A percentile compares a stretch with the other conserved stretches of the same genome.
These are phyloP conservation scores for Epizoanthus rinbou DNA, from an alignment of 92 coral and sea anemone genomes.

Conservation along the genomic window DNA sequence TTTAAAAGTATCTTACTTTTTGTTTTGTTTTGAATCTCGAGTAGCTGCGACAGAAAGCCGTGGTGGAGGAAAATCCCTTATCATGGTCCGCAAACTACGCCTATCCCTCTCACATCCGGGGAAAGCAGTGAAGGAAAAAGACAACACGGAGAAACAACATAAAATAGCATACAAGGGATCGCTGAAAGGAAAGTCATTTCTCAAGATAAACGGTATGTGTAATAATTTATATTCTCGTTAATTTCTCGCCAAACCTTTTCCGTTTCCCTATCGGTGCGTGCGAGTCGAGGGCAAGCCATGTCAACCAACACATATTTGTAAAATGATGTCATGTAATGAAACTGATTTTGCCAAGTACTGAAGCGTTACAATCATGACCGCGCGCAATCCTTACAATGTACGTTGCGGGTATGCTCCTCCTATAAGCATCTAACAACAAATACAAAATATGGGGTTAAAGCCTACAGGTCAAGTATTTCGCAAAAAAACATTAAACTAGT, in stretches of 20 bases:
- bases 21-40: not conserved
- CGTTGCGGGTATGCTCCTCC: too few relatives aligned
- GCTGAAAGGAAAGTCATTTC: conserved; percentile 9
- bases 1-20: not conserved
- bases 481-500: too few relatives aligned
- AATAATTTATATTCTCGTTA: not conserved
- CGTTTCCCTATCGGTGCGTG: too few relatives aligned
- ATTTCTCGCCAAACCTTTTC: not conserved
- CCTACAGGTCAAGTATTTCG: too few relatives aligned
- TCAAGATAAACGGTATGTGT: conserved; percentile 18
- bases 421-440: too few relatives aligned
- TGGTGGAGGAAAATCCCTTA: not conserved
- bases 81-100: conserved; percentile 27
- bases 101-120: conserved; percentile 32
- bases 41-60: conserved; percentile 10
- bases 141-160: conserved; percentile 4
- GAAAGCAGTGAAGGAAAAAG: conserved; percentile 8
- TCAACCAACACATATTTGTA: too few relatives aligned
- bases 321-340: too few relatives aligned
- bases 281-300: too few relatives aligned
- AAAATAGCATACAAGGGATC: conserved; percentile 36
- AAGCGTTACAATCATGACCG: too few relatives aligned
- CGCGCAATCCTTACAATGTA: too few relatives aligned
- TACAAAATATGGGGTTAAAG: too few relatives aligned
- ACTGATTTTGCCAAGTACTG: too few relatives aligned